Evolutionary conservation across 2,797 vertebrate species (phyloP), one percentile per base, ranked within the genome.

Genomic region (Hippocampus kuda): DNA sequence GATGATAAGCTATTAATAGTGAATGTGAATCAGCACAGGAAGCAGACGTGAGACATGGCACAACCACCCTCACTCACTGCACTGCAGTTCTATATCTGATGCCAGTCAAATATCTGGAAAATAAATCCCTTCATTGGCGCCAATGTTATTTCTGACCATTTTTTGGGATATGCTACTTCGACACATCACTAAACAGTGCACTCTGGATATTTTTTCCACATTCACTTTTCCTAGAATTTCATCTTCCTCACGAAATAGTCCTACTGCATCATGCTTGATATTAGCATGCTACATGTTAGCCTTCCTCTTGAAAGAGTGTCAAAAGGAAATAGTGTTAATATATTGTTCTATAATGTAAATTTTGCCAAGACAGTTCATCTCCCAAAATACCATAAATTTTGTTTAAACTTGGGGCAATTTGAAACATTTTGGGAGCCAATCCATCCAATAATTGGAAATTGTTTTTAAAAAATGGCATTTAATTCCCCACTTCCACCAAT

Each of bases 31-130:
- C 38, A 53, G 76, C 56, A 51, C 20, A 46, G 54, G 0, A 0
- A 54, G 78, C 65, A 75, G 78, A 85, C 77, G 75, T 88, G 87
- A 83, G 77, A 76, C 1, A 20, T 71, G 72, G 70, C 82, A 85
- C 76, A 48, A 44, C 49, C 46, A 38, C 61, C 38, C 15, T 9
- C 20, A 20, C 56, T 34, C 27, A 18, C 57, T 12, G 7, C 60
- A 20, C 18, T 22, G 30, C 20, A 2, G 2, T 30, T 60, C 11
- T 6, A 30, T 60, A 60, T 42, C 3, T 38, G 20, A 30, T 63
- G 60, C 60, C 13, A n/a, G 20, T 10, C 22, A 53, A 53, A 53
- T n/a, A 2, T 53, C 15, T 22, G 6, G 30, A 30, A 18, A 65
- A 26, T 8, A 65, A 49, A 65, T 18, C 5, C 4, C 22, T 53